Conservation (phyloP, 2,797 vertebrate genomes). For the Psittacula derbiana region DNA sequence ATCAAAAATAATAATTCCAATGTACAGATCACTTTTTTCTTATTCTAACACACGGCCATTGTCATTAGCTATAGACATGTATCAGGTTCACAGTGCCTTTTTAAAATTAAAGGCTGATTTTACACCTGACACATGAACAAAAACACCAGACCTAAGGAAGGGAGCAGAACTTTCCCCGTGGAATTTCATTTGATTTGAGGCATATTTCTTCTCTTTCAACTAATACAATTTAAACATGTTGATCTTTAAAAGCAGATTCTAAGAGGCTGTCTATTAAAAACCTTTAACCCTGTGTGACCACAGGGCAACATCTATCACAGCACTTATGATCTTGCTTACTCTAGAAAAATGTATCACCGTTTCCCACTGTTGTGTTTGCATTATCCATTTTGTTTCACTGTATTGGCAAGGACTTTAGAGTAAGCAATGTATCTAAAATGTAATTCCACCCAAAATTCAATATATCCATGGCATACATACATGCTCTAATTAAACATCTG, state of each 20-base stretch:
- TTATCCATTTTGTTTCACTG: neutral
- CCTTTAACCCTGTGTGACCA: neutral
- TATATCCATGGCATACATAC: neutral
- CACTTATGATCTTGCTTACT: neutral
- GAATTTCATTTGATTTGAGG: constrained; percentile 4
- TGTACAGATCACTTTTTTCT: neutral
- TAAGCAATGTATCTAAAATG: neutral
- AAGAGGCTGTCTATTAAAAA: neutral
- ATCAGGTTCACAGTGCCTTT: neutral
- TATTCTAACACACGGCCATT: neutral
- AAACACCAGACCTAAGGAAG: neutral
- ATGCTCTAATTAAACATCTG: neutral
- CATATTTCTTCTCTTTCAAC: constrained; percentile 19
- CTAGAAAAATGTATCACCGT: neutral
- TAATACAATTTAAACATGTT: neutral
- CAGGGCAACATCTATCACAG: neutral
- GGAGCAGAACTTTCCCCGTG: neutral
- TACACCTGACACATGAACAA: neutral
- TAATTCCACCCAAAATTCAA: neutral
- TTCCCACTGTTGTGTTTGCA: neutral
- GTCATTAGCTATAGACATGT: neutral
- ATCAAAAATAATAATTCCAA: neutral
- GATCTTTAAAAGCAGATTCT: constrained; percentile 8
- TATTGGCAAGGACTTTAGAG: neutral
- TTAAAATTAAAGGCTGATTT: neutral